These are phyloP conservation scores for Typhlichthys subterraneus DNA, from an alignment of 2,797 vertebrate species.

Conservation along the genomic window DNA sequence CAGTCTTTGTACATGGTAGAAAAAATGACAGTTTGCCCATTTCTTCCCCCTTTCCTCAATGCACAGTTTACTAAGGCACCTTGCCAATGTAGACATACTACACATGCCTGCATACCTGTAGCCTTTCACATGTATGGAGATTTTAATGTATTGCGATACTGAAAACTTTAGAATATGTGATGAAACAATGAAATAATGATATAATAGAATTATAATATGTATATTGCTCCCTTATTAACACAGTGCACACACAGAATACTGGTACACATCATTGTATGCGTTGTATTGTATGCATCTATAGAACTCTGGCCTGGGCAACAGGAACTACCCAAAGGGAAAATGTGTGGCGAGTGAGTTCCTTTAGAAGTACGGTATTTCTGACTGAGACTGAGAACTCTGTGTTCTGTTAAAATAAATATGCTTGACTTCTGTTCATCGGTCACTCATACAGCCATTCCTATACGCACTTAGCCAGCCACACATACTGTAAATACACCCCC, in stretches of 20 bases:
- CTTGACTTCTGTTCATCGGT: constrained; percentile 48
- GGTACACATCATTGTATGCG: constrained; percentile 9
- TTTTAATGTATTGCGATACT: constrained; percentile 39
- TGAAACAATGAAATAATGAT: no score
- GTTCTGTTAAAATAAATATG: constrained; percentile 39
- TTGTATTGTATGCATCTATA: constrained; percentile 30
- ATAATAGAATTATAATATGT: no score
- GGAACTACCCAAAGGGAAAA: constrained; percentile 40
- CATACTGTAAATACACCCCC: constrained; percentile 52
- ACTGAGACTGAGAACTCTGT: constrained; percentile 68
- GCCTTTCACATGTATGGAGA: constrained; percentile 3
- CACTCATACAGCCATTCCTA: constrained; percentile 49
- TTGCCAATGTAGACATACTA: constrained; percentile 66
- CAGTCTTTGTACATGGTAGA: constrained; percentile 73
- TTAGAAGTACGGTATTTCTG: constrained; percentile 54
- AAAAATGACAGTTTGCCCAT: constrained; percentile 72
- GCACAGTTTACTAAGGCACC: constrained; percentile 71
- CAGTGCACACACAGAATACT: constrained; percentile 1
- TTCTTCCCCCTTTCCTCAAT: constrained; percentile 46
- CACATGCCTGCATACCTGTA: constrained; percentile 27
- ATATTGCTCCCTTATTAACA: constrained; percentile 10
- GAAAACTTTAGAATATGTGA: constrained; percentile 20
- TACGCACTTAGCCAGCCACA: constrained; percentile 47
- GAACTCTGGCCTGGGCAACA: not conserved
- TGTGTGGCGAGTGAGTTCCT: constrained; percentile 42